These are phyloP conservation scores for Propithecus coquereli DNA, from an alignment of 2,113 vertebrate species.

Conservation along the genomic window DNA sequence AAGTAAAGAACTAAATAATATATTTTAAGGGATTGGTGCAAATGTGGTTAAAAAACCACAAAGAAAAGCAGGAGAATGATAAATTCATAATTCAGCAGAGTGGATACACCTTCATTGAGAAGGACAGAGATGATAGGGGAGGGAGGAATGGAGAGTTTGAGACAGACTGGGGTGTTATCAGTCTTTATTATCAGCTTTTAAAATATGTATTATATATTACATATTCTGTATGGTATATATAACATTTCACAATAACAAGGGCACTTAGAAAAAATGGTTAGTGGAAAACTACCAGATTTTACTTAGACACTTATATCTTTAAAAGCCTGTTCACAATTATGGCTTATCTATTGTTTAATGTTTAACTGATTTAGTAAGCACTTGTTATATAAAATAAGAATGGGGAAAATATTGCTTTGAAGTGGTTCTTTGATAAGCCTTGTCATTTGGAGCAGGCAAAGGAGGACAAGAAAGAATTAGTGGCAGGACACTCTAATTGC, in stretches of 20 bases:
- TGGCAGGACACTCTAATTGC: not conserved
- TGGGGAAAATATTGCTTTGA: not conserved
- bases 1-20: not conserved
- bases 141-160: not conserved
- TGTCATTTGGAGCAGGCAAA: not conserved
- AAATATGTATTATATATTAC: not conserved
- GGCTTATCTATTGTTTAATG: not conserved
- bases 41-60: not conserved
- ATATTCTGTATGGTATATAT: not conserved
- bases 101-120: not conserved
- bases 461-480: not conserved
- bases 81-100: not conserved
- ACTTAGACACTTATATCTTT: not conserved
- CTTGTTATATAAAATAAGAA: not conserved
- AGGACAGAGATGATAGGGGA: not conserved
- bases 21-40: not conserved
- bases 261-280: not conserved
- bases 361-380: not conserved
- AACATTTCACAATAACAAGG: slow-evolving; percentile 10
- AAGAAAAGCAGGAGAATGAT: not conserved
- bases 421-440: not conserved
- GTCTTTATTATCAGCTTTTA: not conserved
- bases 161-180: not conserved
- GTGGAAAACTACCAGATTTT: slow-evolving; percentile 7
- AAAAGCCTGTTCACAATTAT: not conserved